phyloP scores from a whole-genome alignment of 2,797 vertebrate genomes.

The Lacerta agilis region DNA sequence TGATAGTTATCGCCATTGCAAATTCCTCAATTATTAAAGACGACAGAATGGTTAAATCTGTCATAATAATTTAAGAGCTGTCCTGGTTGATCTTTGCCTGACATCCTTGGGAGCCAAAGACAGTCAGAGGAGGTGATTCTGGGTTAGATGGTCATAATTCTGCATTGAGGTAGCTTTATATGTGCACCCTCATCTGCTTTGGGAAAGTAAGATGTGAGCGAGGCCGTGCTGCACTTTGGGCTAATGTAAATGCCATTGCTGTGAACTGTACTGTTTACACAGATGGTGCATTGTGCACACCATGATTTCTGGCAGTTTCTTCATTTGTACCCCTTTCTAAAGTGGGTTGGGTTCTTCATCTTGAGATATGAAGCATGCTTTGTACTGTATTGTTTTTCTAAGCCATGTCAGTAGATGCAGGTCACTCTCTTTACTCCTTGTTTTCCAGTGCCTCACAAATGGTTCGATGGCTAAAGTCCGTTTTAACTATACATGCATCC shows the following conservation, averaged over 20 bases:
- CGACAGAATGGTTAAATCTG: neutral
- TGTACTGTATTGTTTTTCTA: neutral
- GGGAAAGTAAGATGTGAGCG: neutral
- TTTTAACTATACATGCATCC: slow-evolving; percentile 91
- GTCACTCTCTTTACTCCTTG: neutral
- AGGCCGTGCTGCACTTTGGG: neutral
- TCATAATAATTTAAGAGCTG: neutral
- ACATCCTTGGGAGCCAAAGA: neutral
- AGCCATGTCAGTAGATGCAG: neutral
- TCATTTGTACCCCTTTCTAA: neutral
- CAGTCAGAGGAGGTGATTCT: neutral
- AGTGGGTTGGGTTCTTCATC: slow-evolving; percentile 12
- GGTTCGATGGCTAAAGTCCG: slow-evolving; percentile 94
- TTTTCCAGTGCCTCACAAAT: slow-evolving; percentile 88
- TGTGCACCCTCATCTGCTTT: neutral
- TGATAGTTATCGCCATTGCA: neutral
- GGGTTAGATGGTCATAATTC: neutral
- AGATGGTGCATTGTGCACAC: neutral
- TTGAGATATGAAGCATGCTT: neutral
- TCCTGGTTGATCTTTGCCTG: neutral
- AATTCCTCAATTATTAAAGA: neutral
- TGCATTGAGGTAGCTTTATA: neutral
- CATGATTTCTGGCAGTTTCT: neutral
- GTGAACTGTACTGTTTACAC: neutral
- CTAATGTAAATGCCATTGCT: neutral